phyloP scores from a whole-genome alignment of 2,113 vertebrate genomes.

The Alexandromys fortis region DNA sequence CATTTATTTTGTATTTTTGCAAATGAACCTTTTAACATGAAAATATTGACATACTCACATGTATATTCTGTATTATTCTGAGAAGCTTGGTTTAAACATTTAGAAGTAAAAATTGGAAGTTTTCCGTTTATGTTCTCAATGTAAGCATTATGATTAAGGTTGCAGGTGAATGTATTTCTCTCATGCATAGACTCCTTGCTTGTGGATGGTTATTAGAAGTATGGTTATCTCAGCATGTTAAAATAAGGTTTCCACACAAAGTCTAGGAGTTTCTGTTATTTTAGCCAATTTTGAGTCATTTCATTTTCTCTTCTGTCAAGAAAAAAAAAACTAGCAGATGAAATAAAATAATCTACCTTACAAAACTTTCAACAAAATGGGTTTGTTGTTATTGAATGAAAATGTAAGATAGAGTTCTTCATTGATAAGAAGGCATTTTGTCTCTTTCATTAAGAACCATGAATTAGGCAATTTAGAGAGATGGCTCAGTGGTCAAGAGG shows the following conservation, averaged over 20 bases:
- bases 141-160: constrained; percentile 32
- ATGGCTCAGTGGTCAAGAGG: no score
- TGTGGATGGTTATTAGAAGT: not conserved
- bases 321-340: not conserved
- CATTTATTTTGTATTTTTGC: constrained; percentile 84
- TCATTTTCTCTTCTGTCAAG: not conserved
- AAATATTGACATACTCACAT: constrained; percentile 72
- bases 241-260: not conserved
- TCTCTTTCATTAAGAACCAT: constrained; percentile 65
- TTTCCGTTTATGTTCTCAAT: constrained; percentile 59
- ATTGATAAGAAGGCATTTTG: not conserved
- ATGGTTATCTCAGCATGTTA: not conserved
- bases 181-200: not conserved
- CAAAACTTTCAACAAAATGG: not conserved
- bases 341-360: not conserved
- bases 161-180: not conserved
- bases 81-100: constrained; percentile 73
- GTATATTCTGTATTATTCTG: constrained; percentile 79
- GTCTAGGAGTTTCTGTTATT: not conserved
- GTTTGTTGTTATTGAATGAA: not conserved
- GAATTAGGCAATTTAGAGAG: no score
- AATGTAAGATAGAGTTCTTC: not conserved
- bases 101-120: constrained; percentile 16
- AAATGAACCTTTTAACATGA: constrained; percentile 84
- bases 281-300: not conserved